Conservation (phyloP, 2,888 invertebrate species). For the Endotricha flammealis region DNA sequence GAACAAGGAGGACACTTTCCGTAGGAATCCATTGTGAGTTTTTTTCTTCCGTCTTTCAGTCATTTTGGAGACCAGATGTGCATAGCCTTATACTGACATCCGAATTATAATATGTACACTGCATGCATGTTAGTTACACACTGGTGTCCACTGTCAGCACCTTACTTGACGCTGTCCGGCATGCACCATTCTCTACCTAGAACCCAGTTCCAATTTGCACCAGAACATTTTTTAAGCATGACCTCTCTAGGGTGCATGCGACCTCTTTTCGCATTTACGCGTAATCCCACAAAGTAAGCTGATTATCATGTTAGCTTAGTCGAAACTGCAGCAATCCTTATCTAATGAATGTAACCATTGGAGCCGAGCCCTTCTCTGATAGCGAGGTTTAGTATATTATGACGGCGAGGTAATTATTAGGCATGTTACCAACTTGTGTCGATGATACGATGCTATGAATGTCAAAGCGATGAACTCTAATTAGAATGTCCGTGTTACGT, state of each 20-base stretch:
- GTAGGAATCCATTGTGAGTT: constrained; percentile 85
- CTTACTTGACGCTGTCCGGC: constrained; percentile 63
- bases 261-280: constrained; percentile 46
- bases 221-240: constrained; percentile 58
- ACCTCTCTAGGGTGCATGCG: constrained; percentile 44
- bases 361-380: constrained; percentile 71
- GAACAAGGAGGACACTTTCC: constrained; percentile 92
- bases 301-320: constrained; percentile 65
- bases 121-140: constrained; percentile 79
- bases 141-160: constrained; percentile 69
- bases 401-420: constrained; percentile 63
- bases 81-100: constrained; percentile 62
- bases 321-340: constrained; percentile 62
- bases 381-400: constrained; percentile 58
- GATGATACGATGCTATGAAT: constrained; percentile 74
- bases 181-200: constrained; percentile 77
- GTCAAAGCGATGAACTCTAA: constrained; percentile 78
- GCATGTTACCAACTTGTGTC: constrained; percentile 64
- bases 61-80: constrained; percentile 67
- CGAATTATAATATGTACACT: constrained; percentile 75
- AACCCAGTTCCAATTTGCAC: constrained; percentile 76
- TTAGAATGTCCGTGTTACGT: constrained; percentile 75
- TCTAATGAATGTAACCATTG: constrained; percentile 58
- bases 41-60: constrained; percentile 78
- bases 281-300: constrained; percentile 56